These are phyloP conservation scores for Alexandromys fortis DNA, from an alignment of 2,113 vertebrate genomes.

Conservation along the genomic window DNA sequence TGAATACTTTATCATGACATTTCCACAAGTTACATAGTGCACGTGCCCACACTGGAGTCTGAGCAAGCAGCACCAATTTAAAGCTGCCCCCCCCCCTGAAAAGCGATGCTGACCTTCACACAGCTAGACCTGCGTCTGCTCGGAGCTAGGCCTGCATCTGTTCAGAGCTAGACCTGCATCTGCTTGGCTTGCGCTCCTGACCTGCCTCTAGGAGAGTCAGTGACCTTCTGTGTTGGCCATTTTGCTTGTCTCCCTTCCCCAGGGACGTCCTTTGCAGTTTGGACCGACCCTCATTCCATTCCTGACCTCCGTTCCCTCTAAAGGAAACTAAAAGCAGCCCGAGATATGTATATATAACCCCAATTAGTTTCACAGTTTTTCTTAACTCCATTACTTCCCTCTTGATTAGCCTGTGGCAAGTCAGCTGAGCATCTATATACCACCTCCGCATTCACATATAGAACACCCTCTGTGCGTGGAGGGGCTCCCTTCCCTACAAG, in stretches of 20 bases:
- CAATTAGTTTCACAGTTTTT: slow-evolving; percentile 87
- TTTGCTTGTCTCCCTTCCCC: slow-evolving; percentile 83
- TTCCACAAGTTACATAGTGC: slow-evolving; percentile 80
- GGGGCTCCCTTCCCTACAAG: slow-evolving; percentile 43
- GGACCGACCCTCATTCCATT: slow-evolving; percentile 90
- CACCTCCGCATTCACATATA: slow-evolving; percentile 58
- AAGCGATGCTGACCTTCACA: slow-evolving; percentile 85
- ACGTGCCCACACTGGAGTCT: slow-evolving; percentile 74
- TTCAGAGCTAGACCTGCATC: slow-evolving; percentile 82
- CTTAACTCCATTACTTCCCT: slow-evolving; percentile 77
- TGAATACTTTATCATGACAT: slow-evolving; percentile 82
- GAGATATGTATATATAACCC: slow-evolving; percentile 80
- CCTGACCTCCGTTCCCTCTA: slow-evolving; percentile 88
- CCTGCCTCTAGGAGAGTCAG: slow-evolving; percentile 86
- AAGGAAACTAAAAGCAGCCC: slow-evolving; percentile 88
- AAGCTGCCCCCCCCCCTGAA: slow-evolving; percentile 80
- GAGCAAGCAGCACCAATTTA: slow-evolving; percentile 82
- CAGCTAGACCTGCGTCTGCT: slow-evolving; percentile 71
- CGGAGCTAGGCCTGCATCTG: too few relatives aligned
- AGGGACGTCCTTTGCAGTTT: slow-evolving; percentile 81
- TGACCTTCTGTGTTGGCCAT: slow-evolving; percentile 85
- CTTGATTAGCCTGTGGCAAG: slow-evolving; percentile 83
- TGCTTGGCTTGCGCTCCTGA: slow-evolving; percentile 88
- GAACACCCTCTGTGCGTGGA: slow-evolving; percentile 64
- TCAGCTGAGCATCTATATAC: slow-evolving; percentile 58